Percentiles rank a stretch among this genome's conserved stretches.
These are phyloP conservation scores for Platyrinchus mystaceus DNA, from an alignment of 2,797 vertebrate species.

Conservation along the genomic window DNA sequence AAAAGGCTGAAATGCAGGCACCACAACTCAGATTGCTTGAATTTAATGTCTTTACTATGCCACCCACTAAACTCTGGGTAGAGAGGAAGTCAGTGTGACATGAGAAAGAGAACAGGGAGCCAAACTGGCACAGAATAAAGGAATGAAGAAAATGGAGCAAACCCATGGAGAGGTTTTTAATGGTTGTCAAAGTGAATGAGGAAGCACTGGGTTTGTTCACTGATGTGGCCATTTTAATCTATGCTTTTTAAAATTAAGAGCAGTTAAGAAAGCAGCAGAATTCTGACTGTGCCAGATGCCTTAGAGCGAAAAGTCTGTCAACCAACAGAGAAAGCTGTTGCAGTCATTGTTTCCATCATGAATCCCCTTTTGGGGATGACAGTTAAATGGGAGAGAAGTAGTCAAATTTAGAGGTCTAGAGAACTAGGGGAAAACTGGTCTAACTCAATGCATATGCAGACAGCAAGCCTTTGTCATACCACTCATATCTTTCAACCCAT, in stretches of 20 bases:
- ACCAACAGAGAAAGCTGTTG: not conserved
- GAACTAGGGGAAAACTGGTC: not conserved
- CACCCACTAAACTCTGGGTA: not conserved
- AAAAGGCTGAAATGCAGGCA: not conserved
- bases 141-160: not conserved
- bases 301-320: not conserved
- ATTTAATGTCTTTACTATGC: not conserved
- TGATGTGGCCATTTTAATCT: constrained; percentile 1
- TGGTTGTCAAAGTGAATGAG: not conserved
- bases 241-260: not conserved
- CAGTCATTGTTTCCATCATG: not conserved
- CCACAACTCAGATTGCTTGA: not conserved
- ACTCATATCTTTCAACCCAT: not conserved
- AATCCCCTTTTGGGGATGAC: not conserved
- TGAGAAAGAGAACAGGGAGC: not conserved
- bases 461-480: not conserved
- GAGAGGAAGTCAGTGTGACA: not conserved
- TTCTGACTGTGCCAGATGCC: not conserved
- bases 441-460: not conserved
- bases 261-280: not conserved
- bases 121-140: not conserved
- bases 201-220: constrained; percentile 3
- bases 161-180: not conserved
- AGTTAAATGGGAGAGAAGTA: not conserved
- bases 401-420: not conserved